phyloP scores from a whole-genome alignment of 2,888 invertebrate species.

The Quadriops clusia region DNA sequence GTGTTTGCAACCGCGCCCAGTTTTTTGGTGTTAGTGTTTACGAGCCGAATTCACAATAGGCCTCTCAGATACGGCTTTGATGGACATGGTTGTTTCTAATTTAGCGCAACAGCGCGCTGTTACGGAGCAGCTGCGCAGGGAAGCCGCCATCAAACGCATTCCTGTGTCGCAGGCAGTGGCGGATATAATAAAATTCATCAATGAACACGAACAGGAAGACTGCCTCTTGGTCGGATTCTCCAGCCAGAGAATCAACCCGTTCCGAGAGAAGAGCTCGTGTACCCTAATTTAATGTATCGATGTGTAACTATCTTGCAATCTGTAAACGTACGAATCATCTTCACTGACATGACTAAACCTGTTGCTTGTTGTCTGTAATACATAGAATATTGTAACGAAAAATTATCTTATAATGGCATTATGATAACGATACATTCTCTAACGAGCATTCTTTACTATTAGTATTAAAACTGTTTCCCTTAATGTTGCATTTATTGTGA shows the following conservation, averaged over 20 bases:
- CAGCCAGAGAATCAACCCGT: conserved; percentile 90
- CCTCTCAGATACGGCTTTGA: conserved; percentile 79
- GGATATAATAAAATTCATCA: conserved; percentile 82
- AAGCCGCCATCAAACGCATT: conserved; percentile 78
- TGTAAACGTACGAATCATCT: too few relatives aligned
- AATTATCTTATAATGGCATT: too few relatives aligned
- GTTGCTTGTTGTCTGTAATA: too few relatives aligned
- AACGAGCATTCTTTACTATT: too few relatives aligned
- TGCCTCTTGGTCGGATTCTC: conserved; percentile 87
- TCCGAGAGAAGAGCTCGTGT: conserved; percentile 87
- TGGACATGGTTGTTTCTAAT: conserved; percentile 89
- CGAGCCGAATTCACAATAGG: conserved; percentile 53
- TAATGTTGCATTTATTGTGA: too few relatives aligned
- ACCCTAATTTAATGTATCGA: conserved; percentile 69
- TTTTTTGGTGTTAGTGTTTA: conserved; percentile 10
- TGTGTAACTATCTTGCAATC: too few relatives aligned
- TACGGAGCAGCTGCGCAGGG: conserved; percentile 85
- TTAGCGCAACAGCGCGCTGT: conserved; percentile 88
- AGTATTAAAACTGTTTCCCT: too few relatives aligned
- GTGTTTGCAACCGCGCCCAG: conserved; percentile 8
- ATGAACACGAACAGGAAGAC: conserved; percentile 87
- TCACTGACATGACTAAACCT: too few relatives aligned
- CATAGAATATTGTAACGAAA: too few relatives aligned
- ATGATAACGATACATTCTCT: too few relatives aligned
- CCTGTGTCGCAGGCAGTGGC: conserved; percentile 84